Evolutionary conservation across 2,113 vertebrate genomes (phyloP), one percentile per base, ranked within the genome.

Genomic region (Ciconia boyciana): DNA sequence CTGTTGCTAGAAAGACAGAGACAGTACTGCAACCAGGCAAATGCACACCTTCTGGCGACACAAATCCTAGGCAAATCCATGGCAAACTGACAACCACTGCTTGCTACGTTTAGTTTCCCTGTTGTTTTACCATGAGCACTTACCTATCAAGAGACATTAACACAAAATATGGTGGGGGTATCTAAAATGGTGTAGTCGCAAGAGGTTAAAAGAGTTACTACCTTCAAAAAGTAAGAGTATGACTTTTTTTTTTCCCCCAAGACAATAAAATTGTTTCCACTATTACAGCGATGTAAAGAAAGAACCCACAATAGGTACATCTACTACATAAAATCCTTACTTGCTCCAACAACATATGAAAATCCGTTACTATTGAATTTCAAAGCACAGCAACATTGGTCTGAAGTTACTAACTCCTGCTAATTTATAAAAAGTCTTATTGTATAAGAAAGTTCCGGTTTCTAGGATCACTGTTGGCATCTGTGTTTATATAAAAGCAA

Each of bases 241-340:
- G 10, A 20, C 2, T n/a, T 16, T 15, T 22, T 15, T 22, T 15
- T 20, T 10, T 1, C 2, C 39, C 39, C 39, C 4, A 34, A 7
- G 8, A 43, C n/a, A 76, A 62, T 18, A 46, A 62, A 68, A 21
- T 31, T 28, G 29, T 4, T 13, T 44, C 21, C 13, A 25, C 20
- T 61, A 14, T 49, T 49, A 22, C 55, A 60, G 55, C 58, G n/a
- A 32, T 11, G 14, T 48, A 41, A 83, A 71, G 29, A 43, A 74
- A 36, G 64, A 49, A 29, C 8, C 1, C 13, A 44, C 7, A n/a
- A n/a, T 3, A 61, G 7, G 4, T 26, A 39, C 16, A 44, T 1
- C 2, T 18, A 29, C 10, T 29, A 70, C 3, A 41, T 32, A 57
- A 78, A 94, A 85, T 34, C 9, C 39, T 79, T 54, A 26, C 24